Conservation (phyloP, 2,888 invertebrate genomes). For the Macrosoma leucophasiata region DNA sequence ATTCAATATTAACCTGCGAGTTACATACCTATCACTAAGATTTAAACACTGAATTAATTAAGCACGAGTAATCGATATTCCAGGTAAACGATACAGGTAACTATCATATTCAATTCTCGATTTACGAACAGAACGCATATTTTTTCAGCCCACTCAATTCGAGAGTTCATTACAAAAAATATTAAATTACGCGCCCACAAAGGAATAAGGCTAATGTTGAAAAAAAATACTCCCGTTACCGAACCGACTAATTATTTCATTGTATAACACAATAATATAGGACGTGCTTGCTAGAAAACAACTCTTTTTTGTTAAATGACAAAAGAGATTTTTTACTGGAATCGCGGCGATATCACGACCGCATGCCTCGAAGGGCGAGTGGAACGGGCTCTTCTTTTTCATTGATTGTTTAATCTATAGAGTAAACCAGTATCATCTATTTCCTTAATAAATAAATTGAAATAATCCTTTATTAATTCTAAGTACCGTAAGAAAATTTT, state of each 20-base stretch:
- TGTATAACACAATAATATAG: constrained; percentile 57
- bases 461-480: too few relatives aligned
- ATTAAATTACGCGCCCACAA: constrained; percentile 69
- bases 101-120: constrained; percentile 35
- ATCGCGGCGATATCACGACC: constrained; percentile 53
- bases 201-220: constrained; percentile 48
- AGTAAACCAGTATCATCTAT: too few relatives aligned
- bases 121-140: constrained; percentile 40
- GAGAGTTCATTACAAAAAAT: constrained; percentile 61
- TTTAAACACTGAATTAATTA: too few relatives aligned
- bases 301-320: constrained; percentile 59
- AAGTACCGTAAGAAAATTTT: too few relatives aligned
- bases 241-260: constrained; percentile 69
- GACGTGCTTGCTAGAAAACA: constrained; percentile 65
- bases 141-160: constrained; percentile 52
- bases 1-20: too few relatives aligned
- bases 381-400: too few relatives aligned
- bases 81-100: constrained; percentile 29
- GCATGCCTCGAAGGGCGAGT: too few relatives aligned
- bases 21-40: too few relatives aligned
- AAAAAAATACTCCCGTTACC: constrained; percentile 64
- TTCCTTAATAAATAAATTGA: too few relatives aligned
- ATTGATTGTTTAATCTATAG: too few relatives aligned
- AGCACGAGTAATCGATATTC: too few relatives aligned
- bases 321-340: constrained; percentile 55